phyloP scores from a whole-genome alignment of 2,797 vertebrate species.

The Masticophis lateralis region DNA sequence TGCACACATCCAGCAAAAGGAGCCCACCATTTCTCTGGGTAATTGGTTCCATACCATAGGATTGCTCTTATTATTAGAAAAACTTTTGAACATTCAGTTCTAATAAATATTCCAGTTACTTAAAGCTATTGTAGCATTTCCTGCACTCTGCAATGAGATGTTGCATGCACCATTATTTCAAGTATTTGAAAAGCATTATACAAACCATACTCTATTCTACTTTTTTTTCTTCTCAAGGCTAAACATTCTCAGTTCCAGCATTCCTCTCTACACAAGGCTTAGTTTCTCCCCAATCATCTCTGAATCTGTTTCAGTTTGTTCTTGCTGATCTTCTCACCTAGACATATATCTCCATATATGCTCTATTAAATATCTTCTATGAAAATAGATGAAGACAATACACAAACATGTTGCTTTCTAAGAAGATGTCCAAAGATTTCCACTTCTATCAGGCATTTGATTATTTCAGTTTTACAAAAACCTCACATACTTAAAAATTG shows the following conservation, averaged over 20 bases:
- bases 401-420: neutral
- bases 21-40: neutral
- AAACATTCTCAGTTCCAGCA: neutral
- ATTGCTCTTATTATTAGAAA: neutral
- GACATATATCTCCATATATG: neutral
- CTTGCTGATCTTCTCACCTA: neutral
- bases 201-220: neutral
- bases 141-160: neutral
- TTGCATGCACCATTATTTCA: neutral
- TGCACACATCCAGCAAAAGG: neutral
- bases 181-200: neutral
- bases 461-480: neutral
- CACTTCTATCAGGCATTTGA: neutral
- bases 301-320: neutral
- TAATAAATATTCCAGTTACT: neutral
- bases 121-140: neutral
- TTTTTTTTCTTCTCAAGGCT: neutral
- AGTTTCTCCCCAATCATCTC: neutral
- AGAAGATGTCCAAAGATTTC: neutral
- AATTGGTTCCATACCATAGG: neutral
- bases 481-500: neutral
- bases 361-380: neutral
- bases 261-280: neutral
- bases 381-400: neutral
- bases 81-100: neutral